Conservation (phyloP, 2,113 vertebrate genomes). For the Corythoichthys intestinalis region DNA sequence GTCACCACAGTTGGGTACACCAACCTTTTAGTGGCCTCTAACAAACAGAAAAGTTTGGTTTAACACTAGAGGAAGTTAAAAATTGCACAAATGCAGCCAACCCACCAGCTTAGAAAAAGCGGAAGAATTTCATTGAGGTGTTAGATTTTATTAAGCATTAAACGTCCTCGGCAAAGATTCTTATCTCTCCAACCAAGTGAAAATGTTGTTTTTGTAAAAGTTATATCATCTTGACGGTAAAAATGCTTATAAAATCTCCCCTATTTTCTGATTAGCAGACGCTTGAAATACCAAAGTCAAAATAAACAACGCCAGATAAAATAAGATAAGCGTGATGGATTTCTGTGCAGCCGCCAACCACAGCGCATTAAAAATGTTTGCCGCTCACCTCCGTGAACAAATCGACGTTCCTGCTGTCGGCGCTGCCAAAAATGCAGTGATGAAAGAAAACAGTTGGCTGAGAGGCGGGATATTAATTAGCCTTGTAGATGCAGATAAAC, state of each 20-base stretch:
- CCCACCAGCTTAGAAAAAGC: not conserved
- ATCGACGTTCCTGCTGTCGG: not conserved
- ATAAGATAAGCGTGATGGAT: too few species aligned
- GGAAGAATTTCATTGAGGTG: not conserved
- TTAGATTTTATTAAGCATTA: not conserved
- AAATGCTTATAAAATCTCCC: too few species aligned
- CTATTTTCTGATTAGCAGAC: too few species aligned
- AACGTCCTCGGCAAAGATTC: not conserved
- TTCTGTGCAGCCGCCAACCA: too few species aligned
- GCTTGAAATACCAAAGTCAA: too few species aligned
- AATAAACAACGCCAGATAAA: too few species aligned
- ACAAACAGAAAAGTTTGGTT: not conserved
- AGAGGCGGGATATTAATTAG: not conserved
- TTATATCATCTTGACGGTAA: too few species aligned
- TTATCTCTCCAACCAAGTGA: too few species aligned
- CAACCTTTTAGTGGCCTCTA: not conserved
- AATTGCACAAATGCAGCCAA: not conserved
- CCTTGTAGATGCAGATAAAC: not conserved
- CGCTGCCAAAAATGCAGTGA: not conserved
- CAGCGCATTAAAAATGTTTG: not conserved
- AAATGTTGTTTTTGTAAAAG: too few species aligned
- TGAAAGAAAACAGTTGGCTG: not conserved
- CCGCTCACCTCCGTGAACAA: not conserved
- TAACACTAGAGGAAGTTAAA: not conserved
- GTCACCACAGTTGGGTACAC: slow-evolving; percentile 1